These are phyloP conservation scores for Salticus scenicus DNA, from an alignment of 2,888 invertebrate genomes.

Conservation along the genomic window DNA sequence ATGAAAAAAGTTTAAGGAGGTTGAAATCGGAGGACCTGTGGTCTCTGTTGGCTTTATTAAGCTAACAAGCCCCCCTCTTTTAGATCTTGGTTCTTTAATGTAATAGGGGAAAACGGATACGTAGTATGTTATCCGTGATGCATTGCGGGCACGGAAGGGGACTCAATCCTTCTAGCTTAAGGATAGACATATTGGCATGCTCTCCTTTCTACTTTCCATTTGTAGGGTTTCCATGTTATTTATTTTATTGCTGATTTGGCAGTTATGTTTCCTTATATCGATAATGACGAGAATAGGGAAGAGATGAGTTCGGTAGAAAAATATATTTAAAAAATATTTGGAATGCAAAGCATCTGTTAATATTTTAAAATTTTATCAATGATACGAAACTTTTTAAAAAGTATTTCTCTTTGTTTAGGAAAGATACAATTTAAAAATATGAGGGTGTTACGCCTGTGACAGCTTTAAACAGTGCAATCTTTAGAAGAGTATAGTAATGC, in stretches of 20 bases:
- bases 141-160: constrained; percentile 52
- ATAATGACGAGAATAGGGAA: too few species aligned
- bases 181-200: constrained; percentile 50
- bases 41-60: constrained; percentile 69
- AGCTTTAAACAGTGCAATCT: too few species aligned
- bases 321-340: too few species aligned
- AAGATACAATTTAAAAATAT: too few species aligned
- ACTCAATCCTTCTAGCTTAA: constrained; percentile 68
- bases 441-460: too few species aligned
- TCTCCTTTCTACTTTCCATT: constrained; percentile 37
- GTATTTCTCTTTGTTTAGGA: too few species aligned
- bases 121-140: constrained; percentile 53
- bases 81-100: constrained; percentile 51
- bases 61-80: constrained; percentile 58
- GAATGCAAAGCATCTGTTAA: too few species aligned
- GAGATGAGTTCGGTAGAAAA: too few species aligned
- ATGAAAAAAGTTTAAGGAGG: constrained; percentile 34
- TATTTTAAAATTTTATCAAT: too few species aligned
- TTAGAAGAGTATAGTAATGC: too few species aligned
- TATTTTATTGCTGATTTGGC: constrained; percentile 37
- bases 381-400: too few species aligned
- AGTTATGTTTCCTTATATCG: too few species aligned
- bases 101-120: constrained; percentile 25
- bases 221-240: constrained; percentile 21
- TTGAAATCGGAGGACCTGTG: constrained; percentile 56